phyloP scores from a whole-genome alignment of 2,888 invertebrate species.

The Hypolimnas misippus region DNA sequence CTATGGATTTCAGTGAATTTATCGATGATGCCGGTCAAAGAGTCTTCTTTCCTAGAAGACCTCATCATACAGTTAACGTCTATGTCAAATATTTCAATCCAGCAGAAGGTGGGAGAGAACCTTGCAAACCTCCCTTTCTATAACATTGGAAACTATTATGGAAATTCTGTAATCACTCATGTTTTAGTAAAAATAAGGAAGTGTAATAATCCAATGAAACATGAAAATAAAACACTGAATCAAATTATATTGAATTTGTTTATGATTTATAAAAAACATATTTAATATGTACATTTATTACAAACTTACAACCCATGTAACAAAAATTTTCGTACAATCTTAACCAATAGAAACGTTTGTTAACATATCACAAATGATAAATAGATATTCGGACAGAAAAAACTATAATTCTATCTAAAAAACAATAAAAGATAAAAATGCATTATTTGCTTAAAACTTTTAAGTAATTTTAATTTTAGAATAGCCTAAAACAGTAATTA shows the following conservation, averaged over 20 bases:
- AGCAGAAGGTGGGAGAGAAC: slow-evolving; percentile 23
- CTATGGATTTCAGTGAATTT: slow-evolving; percentile 80
- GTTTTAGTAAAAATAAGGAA: too few relatives aligned
- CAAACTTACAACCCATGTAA: slow-evolving; percentile 16
- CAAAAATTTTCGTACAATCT: neutral
- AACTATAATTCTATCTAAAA: neutral
- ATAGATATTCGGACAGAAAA: neutral
- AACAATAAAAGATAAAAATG: neutral
- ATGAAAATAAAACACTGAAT: neutral
- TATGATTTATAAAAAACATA: slow-evolving; percentile 3
- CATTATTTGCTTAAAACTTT: neutral
- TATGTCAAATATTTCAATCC: slow-evolving; percentile 65
- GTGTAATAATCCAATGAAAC: neutral
- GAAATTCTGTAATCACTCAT: neutral
- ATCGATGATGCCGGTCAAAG: slow-evolving; percentile 72
- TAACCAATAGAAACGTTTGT: neutral
- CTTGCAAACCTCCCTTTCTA: slow-evolving; percentile 51
- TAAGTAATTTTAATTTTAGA: neutral
- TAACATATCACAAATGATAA: neutral
- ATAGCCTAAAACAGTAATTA: neutral
- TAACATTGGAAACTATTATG: neutral
- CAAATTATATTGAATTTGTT: too few relatives aligned
- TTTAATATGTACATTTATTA: slow-evolving; percentile 32
- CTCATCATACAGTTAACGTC: slow-evolving; percentile 71
- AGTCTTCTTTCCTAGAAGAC: slow-evolving; percentile 78